A percentile compares a stretch with the other conserved stretches of the same genome.
These are phyloP conservation scores for Arizona elegans DNA, from an alignment of 2,113 vertebrate species.

Conservation along the genomic window DNA sequence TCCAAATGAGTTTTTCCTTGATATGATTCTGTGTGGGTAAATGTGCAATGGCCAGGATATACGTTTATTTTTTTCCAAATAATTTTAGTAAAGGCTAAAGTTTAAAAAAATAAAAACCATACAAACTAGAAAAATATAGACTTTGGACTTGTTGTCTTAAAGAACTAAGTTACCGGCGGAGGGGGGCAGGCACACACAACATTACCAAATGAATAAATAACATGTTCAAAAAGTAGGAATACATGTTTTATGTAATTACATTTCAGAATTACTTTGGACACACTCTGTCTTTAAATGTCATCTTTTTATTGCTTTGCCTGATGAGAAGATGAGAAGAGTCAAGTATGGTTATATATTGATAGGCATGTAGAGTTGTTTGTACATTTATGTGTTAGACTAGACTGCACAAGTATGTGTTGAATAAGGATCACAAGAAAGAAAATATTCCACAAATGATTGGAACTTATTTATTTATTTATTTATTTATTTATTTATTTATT, in stretches of 20 bases:
- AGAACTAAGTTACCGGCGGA: not conserved
- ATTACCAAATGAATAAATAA: too few species aligned
- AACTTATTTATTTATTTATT: not conserved
- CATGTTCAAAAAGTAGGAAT: too few species aligned
- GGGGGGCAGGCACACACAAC: too few species aligned
- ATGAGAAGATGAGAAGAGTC: not conserved
- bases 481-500: too few species aligned
- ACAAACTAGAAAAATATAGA: too few species aligned
- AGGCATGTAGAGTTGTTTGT: not conserved
- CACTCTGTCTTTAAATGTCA: too few species aligned
- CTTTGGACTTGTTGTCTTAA: not conserved
- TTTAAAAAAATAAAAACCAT: too few species aligned
- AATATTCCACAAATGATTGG: not conserved
- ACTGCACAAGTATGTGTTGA: not conserved
- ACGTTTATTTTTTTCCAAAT: not conserved
- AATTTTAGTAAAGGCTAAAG: too few species aligned
- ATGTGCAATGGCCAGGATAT: not conserved
- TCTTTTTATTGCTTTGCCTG: not conserved
- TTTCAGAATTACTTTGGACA: too few species aligned
- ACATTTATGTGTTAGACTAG: not conserved
- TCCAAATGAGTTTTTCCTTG: not conserved
- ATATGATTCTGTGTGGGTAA: not conserved
- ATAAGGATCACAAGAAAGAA: not conserved
- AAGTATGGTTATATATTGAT: not conserved
- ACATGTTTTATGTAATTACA: too few species aligned